Evolutionary conservation across 2,888 invertebrate species (phyloP).

Genomic region (Eretmocerus hayati): DNA sequence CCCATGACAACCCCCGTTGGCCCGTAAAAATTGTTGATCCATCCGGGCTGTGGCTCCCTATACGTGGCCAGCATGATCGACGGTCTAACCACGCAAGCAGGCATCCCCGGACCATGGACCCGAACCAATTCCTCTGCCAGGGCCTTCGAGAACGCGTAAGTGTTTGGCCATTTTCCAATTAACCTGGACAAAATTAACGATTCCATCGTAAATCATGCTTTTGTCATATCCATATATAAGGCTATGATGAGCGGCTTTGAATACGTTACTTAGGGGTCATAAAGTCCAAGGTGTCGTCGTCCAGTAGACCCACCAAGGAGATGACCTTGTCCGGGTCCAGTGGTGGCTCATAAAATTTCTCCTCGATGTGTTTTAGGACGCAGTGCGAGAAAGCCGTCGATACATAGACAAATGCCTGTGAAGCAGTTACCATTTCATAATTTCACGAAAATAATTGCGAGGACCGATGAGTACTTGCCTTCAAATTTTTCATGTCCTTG

Average conservation of each 20-base stretch:
- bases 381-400: constrained; percentile 44
- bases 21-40: constrained; percentile 68
- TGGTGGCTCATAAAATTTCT: constrained; percentile 36
- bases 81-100: constrained; percentile 63
- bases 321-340: constrained; percentile 35
- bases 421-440: background rate
- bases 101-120: constrained; percentile 52
- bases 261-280: constrained; percentile 37
- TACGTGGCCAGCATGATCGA: constrained; percentile 51
- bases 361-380: constrained; percentile 34
- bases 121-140: constrained; percentile 59
- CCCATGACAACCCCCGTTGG: constrained; percentile 54
- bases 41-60: constrained; percentile 50
- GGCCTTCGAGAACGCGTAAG: constrained; percentile 68
- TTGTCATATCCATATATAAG: too few species aligned
- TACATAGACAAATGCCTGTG: constrained; percentile 39
- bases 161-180: constrained; percentile 59
- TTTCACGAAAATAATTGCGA: background rate
- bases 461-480: constrained; percentile 45
- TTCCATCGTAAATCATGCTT: background rate
- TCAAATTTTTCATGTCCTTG: constrained; percentile 58
- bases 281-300: constrained; percentile 32
- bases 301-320: constrained; percentile 32
- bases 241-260: too few species aligned
- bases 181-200: constrained; percentile 45